phyloP scores from a whole-genome alignment of 2,797 vertebrate species.

The Lemur catta region DNA sequence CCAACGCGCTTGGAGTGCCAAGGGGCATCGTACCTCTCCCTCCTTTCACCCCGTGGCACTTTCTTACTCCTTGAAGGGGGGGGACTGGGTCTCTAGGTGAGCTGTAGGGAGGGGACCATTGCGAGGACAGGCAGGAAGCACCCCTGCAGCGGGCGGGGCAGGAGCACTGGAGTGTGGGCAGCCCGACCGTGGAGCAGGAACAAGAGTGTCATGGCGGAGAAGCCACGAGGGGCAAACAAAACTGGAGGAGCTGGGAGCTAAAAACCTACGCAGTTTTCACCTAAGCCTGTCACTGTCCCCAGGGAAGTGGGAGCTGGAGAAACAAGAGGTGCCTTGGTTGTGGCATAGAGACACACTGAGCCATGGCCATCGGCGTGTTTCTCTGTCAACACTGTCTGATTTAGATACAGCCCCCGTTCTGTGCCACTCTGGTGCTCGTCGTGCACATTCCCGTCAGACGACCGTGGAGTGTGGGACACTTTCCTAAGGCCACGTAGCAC shows the following conservation, averaged over 20 bases:
- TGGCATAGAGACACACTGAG: background rate
- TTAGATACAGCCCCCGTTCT: rapidly evolving
- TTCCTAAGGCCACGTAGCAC: background rate
- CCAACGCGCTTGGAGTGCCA: rapidly evolving
- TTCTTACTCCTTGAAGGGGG: background rate
- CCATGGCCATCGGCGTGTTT: rapidly evolving
- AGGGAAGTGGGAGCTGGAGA: background rate
- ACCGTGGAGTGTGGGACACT: rapidly evolving
- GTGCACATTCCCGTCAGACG: background rate
- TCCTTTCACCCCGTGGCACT: background rate
- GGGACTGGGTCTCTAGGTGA: background rate
- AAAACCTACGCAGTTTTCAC: background rate
- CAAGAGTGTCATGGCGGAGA: background rate
- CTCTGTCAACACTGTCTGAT: background rate
- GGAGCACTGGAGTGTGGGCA: too few species aligned
- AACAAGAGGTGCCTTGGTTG: too few species aligned
- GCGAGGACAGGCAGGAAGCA: background rate
- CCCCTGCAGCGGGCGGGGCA: background rate
- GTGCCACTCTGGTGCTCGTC: background rate
- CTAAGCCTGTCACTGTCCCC: background rate
- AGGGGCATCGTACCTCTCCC: rapidly evolving
- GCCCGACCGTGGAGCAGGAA: background rate
- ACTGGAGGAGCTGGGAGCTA: background rate
- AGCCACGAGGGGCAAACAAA: background rate
- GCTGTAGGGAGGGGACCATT: background rate